These are phyloP conservation scores for Eublepharis macularius DNA, from an alignment of 2,113 vertebrate genomes.

Conservation along the genomic window DNA sequence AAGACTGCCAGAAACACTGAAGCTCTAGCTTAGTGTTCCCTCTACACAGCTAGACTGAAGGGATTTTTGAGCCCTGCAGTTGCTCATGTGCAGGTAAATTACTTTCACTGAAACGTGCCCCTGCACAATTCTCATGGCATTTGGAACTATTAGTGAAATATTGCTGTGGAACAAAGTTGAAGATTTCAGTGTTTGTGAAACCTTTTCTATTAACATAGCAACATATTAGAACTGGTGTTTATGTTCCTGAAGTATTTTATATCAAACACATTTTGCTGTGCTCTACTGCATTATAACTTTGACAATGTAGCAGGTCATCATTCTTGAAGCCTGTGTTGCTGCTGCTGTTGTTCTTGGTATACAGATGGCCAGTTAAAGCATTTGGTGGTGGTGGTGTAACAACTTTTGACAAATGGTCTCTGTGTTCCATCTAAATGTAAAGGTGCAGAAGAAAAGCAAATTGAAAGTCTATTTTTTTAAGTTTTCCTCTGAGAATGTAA, in stretches of 20 bases:
- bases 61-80: background rate
- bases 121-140: background rate
- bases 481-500: constrained; percentile 81
- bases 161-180: background rate
- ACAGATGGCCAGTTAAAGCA: constrained; percentile 64
- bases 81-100: background rate
- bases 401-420: constrained; percentile 73
- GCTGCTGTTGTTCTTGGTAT: constrained; percentile 7
- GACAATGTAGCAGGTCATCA: background rate
- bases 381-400: constrained; percentile 74
- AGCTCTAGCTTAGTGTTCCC: background rate
- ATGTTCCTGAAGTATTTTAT: background rate
- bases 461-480: constrained; percentile 87
- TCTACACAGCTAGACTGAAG: background rate
- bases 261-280: background rate
- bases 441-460: constrained; percentile 79
- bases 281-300: background rate
- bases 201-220: background rate
- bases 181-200: too few species aligned
- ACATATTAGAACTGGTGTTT: background rate
- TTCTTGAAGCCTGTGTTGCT: background rate
- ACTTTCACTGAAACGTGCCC: background rate
- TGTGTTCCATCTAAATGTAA: constrained; percentile 88
- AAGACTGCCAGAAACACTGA: background rate
- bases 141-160: background rate